Base-by-base conservation (phyloP, 2,888 invertebrate species). In the Cephus rjabovi region DNA sequence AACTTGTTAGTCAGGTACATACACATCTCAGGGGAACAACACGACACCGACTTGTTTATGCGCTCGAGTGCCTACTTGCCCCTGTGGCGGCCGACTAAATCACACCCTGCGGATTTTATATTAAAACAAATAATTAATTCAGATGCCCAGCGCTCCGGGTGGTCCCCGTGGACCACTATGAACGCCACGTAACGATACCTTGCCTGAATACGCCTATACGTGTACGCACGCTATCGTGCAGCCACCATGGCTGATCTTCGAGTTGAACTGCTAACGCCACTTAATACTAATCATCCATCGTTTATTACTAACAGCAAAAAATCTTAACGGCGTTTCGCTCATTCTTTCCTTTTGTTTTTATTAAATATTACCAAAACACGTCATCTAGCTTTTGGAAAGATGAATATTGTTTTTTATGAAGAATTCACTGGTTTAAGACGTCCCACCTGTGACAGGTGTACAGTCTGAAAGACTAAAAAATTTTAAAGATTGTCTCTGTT, bases 81-180 rank as follows among this genome's bases (percentile, higher is more conserved):
- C 89, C 87, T 81, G 88, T 86, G 87, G 87, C 88, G 90, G 87
- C 86, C 87, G 88, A 87, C 89, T 91, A 91, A 90, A 91, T 91
- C 90, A 91, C 89, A 88, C 87, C 90, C 89, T 86, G 89, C 86
- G 88, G 90, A 90, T 90, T 90, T 90, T 89, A 91, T 90, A 91
- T 91, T 91, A 90, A 91, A 91, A 90, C 89, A 91, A 91, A 91
- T 91, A 90, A 91, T 91, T 91, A 91, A 91, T 91, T 91, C 90
- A 86, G 89, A 87, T 89, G 87, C 87, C 82, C 82, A 69, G 78
- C 90, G 75, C 90, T 83, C 87, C 91, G 90, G 91, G 91, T 90
- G 91, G 91, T 89, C 91, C 81, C 69, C 74, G 56, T 37, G 74
- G 56, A 69, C 74, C 69, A 69, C 77, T 37, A 79, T 56, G 77